phyloP scores from a whole-genome alignment of 2,113 vertebrate species.

The Suricata suricatta region DNA sequence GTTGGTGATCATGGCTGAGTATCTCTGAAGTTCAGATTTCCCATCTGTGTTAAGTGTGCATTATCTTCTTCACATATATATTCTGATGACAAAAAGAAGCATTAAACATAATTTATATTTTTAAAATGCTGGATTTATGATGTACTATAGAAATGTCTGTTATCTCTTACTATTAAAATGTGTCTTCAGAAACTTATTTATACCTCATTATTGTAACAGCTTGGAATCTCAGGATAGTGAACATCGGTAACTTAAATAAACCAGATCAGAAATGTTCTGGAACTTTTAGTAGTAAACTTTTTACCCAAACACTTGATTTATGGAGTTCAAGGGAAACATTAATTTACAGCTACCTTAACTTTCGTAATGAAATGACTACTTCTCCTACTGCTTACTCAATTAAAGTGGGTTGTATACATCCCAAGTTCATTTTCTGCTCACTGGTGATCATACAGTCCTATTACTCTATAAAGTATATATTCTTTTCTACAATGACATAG shows the following conservation, averaged over 20 bases:
- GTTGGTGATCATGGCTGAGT: not conserved
- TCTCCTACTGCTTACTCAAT: not conserved
- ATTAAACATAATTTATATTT: conserved; percentile 9
- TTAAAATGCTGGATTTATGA: not conserved
- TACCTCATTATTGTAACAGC: not conserved
- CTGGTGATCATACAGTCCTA: not conserved
- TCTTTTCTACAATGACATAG: not conserved
- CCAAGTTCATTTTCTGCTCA: conserved; percentile 35
- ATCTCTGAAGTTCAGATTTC: not conserved
- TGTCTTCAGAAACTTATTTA: conserved; percentile 16
- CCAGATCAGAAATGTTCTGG: not conserved
- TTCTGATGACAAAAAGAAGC: not conserved
- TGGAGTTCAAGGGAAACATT: not conserved
- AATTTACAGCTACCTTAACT: not conserved
- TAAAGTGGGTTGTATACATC: not conserved
- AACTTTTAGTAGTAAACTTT: conserved; percentile 14
- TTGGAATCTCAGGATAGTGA: not conserved
- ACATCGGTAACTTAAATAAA: conserved; percentile 6
- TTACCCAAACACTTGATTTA: not conserved
- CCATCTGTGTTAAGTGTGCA: not conserved
- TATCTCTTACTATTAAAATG: not conserved
- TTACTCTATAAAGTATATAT: not conserved
- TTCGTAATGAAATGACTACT: not conserved
- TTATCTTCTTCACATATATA: conserved; percentile 28
- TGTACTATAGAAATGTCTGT: not conserved